Evolutionary conservation across 92 coral and sea anemone species (phyloP).

Genomic region (Porites cylindrica): DNA sequence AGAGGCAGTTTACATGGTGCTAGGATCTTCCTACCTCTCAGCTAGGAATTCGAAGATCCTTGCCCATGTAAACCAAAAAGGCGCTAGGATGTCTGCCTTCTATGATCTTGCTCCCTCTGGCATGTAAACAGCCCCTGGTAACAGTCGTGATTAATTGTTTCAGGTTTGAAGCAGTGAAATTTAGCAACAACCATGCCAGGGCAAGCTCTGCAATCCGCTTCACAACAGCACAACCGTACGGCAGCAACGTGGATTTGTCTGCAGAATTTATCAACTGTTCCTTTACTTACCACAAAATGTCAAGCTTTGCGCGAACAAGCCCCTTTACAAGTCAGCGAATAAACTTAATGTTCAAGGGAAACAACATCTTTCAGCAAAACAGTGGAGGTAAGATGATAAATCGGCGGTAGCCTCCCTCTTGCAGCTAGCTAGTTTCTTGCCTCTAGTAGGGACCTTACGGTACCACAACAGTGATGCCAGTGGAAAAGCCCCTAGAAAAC

Average conservation of each 20-base stretch:
- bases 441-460: too few relatives aligned
- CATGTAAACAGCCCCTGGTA: too few relatives aligned
- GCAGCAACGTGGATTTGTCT: conserved; percentile 52
- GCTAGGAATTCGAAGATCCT: too few relatives aligned
- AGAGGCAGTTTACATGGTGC: too few relatives aligned
- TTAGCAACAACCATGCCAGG: background rate
- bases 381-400: conserved; percentile 12
- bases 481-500: too few relatives aligned
- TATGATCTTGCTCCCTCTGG: too few relatives aligned
- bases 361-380: conserved; percentile 68
- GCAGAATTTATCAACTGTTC: conserved; percentile 84
- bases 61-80: too few relatives aligned
- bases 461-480: too few relatives aligned
- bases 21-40: too few relatives aligned
- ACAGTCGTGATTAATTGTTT: background rate
- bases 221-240: conserved; percentile 82
- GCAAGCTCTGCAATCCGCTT: conserved; percentile 70
- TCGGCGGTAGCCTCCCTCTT: too few relatives aligned
- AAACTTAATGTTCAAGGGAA: conserved; percentile 69
- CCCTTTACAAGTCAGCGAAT: conserved; percentile 87
- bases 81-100: too few relatives aligned
- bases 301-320: conserved; percentile 53
- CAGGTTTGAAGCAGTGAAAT: conserved; percentile 27
- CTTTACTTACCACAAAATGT: conserved; percentile 55
- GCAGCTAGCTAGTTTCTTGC: too few relatives aligned